phyloP scores from a whole-genome alignment of 2,113 vertebrate species.

The Litocranius walleri region DNA sequence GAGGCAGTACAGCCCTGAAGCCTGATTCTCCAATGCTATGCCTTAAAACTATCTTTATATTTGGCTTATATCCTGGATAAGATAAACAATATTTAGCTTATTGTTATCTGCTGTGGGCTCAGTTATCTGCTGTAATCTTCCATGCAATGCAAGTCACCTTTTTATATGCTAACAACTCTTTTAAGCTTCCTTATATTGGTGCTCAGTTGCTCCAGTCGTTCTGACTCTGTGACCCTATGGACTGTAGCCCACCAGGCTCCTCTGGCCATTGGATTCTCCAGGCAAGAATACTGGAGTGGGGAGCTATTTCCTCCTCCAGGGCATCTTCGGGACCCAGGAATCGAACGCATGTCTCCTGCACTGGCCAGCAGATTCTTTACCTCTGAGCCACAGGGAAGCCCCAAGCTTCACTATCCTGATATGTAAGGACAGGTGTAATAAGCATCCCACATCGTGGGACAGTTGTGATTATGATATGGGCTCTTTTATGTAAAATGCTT shows the following conservation, averaged over 20 bases:
- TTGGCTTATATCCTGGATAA: not conserved
- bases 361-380: not conserved
- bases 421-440: not conserved
- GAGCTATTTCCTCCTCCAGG: not conserved
- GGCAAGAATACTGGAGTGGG: not conserved
- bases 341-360: fast-evolving
- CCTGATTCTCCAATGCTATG: not conserved
- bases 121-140: not conserved
- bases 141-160: not conserved
- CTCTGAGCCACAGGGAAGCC: not conserved
- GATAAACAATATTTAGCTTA: not conserved
- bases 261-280: not conserved
- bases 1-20: not conserved
- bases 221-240: not conserved
- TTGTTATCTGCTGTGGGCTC: not conserved
- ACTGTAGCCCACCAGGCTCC: not conserved
- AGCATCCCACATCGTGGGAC: not conserved
- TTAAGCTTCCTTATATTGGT: not conserved
- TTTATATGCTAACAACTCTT: not conserved
- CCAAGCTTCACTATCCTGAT: not conserved
- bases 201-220: not conserved
- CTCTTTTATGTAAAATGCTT: not conserved
- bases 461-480: not conserved
- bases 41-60: not conserved
- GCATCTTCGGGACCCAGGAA: fast-evolving